A percentile compares a stretch with the other conserved stretches of the same genome.
Conservation (phyloP, 37 sponge, comb jelly and placozoan species). For the Eunapius fragilis region DNA sequence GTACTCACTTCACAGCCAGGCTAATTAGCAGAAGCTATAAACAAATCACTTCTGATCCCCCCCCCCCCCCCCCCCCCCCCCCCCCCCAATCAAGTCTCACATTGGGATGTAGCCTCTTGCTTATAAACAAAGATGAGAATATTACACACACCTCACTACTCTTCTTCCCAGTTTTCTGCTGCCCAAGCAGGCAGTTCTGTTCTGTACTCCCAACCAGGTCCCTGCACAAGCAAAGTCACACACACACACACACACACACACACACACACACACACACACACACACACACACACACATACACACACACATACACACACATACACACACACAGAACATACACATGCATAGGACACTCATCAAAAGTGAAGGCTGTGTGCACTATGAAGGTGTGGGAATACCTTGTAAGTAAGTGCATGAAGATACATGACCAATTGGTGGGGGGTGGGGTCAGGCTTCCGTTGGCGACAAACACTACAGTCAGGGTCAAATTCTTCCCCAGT, state of each 20-base stretch:
- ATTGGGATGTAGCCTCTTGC: too few species aligned
- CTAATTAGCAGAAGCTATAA: too few species aligned
- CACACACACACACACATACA: too few species aligned
- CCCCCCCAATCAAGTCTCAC: too few species aligned
- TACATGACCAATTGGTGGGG: conserved; percentile 83
- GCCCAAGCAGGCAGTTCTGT: conserved; percentile 84
- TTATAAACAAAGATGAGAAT: background rate
- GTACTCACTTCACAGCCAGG: too few species aligned
- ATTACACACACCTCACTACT: background rate
- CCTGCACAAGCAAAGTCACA: conserved; percentile 43
- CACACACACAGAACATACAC: conserved; percentile 13
- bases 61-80: too few species aligned
- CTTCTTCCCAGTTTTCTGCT: conserved; percentile 13
- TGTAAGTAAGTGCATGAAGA: conserved; percentile 89
- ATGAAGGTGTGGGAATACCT: conserved; percentile 34
- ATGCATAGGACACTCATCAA: background rate
- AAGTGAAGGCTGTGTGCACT: background rate
- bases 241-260: background rate
- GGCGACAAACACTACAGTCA: conserved; percentile 79
- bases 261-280: conserved; percentile 8
- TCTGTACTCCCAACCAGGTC: conserved; percentile 82
- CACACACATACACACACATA: background rate
- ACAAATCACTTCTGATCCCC: too few species aligned
- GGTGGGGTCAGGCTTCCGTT: conserved; percentile 61
- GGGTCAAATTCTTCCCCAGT: conserved; percentile 28